phyloP scores from a whole-genome alignment of 2,113 vertebrate genomes.

The Noctilio leporinus region DNA sequence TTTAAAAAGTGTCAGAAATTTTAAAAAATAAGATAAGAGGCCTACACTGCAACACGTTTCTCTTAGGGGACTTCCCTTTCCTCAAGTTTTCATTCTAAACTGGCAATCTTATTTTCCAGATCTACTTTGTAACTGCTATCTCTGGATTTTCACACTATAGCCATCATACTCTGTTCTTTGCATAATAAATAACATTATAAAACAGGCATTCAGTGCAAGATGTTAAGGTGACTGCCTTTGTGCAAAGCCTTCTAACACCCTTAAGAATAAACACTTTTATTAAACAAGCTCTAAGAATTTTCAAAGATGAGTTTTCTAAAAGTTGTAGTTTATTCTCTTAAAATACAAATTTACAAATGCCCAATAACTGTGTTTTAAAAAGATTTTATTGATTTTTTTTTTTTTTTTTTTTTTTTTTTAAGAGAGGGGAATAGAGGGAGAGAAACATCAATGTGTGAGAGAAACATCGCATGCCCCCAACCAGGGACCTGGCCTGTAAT shows the following conservation, averaged over 20 bases:
- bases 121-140: background rate
- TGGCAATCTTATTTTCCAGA: background rate
- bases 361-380: background rate
- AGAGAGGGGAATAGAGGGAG: too few species aligned
- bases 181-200: conserved; percentile 18
- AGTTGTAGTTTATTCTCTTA: background rate
- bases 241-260: background rate
- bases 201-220: background rate
- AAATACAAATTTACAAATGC: conserved; percentile 26
- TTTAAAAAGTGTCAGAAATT: too few species aligned
- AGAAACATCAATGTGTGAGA: too few species aligned
- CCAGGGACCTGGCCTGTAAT: too few species aligned
- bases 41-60: background rate
- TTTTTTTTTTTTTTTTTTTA: background rate
- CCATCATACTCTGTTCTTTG: background rate
- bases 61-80: background rate
- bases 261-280: background rate
- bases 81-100: background rate
- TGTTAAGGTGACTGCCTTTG: background rate
- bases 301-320: conserved; percentile 31
- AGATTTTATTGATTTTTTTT: background rate
- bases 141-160: background rate
- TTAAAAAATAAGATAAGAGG: too few species aligned
- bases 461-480: too few species aligned
- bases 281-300: conserved; percentile 4